A percentile compares a stretch with the other conserved stretches of the same genome.
These are phyloP conservation scores for Oryctolagus cuniculus DNA, from an alignment of 2,113 vertebrate genomes.

Conservation along the genomic window DNA sequence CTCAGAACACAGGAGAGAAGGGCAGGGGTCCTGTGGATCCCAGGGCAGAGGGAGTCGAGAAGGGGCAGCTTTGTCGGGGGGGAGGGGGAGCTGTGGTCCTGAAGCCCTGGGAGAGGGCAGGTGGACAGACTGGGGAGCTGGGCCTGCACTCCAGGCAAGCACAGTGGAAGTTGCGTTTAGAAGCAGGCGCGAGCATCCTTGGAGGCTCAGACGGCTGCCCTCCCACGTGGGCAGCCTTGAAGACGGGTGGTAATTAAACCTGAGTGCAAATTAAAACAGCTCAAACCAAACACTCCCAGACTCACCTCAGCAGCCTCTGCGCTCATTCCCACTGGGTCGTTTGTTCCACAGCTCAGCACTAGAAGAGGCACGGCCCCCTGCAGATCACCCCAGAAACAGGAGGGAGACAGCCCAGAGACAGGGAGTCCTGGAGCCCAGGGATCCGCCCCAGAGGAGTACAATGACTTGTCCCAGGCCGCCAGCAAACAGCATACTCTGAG, in stretches of 20 bases:
- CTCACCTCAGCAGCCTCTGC: slow-evolving; percentile 29
- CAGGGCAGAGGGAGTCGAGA: neutral
- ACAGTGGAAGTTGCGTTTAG: neutral
- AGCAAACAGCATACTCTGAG: neutral
- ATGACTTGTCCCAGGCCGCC: neutral
- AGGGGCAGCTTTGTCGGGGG: too few relatives aligned
- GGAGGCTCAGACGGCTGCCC: slow-evolving; percentile 16
- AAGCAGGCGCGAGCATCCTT: neutral
- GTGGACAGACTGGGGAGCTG: fast-evolving
- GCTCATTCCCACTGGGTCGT: neutral
- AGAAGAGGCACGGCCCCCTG: neutral
- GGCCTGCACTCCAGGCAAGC: fast-evolving
- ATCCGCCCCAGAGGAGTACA: fast-evolving
- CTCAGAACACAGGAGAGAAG: neutral
- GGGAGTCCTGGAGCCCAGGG: neutral
- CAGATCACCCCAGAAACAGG: neutral
- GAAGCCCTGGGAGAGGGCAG: neutral
- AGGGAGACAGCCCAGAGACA: neutral
- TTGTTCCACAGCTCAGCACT: neutral
- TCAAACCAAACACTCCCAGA: slow-evolving; percentile 71
- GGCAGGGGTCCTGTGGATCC: neutral
- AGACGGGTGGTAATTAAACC: slow-evolving; percentile 51
- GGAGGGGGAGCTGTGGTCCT: neutral
- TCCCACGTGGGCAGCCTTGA: slow-evolving; percentile 30
- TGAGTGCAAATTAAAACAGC: slow-evolving; percentile 66